Conservation (phyloP, 1,140 invertebrate genomes). For the Drosophila ironensis region DNA sequence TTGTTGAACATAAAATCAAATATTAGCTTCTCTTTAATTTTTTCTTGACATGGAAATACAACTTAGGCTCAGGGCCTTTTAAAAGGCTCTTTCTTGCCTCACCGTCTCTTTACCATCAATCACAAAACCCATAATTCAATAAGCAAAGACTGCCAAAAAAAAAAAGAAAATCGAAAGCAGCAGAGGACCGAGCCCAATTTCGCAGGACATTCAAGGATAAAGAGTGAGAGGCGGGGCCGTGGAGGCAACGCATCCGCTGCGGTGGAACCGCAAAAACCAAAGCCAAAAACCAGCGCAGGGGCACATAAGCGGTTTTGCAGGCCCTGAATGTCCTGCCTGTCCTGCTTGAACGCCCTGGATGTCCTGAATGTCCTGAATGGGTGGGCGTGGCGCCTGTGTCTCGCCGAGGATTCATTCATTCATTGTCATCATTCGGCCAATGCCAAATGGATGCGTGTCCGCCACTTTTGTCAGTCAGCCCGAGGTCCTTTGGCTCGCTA, state of each 20-base stretch:
- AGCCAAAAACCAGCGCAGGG: conserved; percentile 57
- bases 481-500: not conserved
- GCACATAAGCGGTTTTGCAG: conserved; percentile 21
- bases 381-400: conserved; percentile 15
- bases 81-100: no score
- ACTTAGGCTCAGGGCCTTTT: no score
- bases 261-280: conserved; percentile 79
- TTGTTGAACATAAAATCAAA: no score
- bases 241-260: conserved; percentile 57
- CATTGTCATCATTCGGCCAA: conserved; percentile 58
- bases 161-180: not conserved
- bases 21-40: no score
- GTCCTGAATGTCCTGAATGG: not conserved
- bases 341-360: not conserved
- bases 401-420: conserved; percentile 54
- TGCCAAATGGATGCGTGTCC: conserved; percentile 43
- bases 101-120: no score
- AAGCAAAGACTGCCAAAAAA: conserved; percentile 1
- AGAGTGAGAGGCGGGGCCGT: not conserved
- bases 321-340: not conserved
- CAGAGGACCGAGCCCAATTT: conserved; percentile 6
- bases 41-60: no score
- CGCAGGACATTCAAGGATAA: conserved; percentile 14
- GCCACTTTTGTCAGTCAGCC: conserved; percentile 13
- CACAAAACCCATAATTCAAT: conserved; percentile 34